These are phyloP conservation scores for Scaptomyza parva DNA, from an alignment of 2,888 invertebrate species.

Conservation along the genomic window DNA sequence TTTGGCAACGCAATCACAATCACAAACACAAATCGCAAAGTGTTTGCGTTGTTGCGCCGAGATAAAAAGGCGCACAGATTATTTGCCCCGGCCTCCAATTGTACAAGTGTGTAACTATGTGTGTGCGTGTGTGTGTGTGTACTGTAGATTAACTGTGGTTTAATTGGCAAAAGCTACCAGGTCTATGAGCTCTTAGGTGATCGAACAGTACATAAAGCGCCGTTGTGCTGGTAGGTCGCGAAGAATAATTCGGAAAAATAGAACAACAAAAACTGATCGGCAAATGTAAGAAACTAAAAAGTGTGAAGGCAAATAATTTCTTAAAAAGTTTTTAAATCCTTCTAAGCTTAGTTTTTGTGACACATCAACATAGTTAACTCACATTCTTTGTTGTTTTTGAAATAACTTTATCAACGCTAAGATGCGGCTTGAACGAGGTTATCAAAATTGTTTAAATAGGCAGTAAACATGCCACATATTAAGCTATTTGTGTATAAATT, in stretches of 20 bases:
- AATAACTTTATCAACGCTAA: slow-evolving; percentile 18
- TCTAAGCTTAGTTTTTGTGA: slow-evolving; percentile 10
- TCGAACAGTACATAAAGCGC: slow-evolving; percentile 62
- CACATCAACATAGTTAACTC: background rate
- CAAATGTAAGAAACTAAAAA: slow-evolving; percentile 34
- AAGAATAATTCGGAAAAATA: slow-evolving; percentile 14
- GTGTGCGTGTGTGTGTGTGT: slow-evolving; percentile 27
- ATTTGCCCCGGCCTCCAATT: slow-evolving; percentile 19
- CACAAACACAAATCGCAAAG: slow-evolving; percentile 68
- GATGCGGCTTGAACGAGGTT: slow-evolving; percentile 48
- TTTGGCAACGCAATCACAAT: slow-evolving; percentile 61
- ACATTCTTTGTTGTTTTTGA: slow-evolving; percentile 15
- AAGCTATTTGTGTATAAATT: slow-evolving; percentile 32
- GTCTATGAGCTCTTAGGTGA: slow-evolving; percentile 47
- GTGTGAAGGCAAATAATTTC: background rate
- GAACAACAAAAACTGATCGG: background rate
- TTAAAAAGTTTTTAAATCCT: background rate
- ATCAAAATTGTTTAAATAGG: slow-evolving; percentile 62
- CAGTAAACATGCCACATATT: slow-evolving; percentile 48
- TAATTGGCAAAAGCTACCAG: slow-evolving; percentile 70
- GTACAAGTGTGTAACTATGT: slow-evolving; percentile 6
- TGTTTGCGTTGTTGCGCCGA: slow-evolving; percentile 62
- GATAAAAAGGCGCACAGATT: slow-evolving; percentile 67
- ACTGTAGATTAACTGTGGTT: slow-evolving; percentile 69
- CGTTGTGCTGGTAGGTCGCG: slow-evolving; percentile 72